phyloP scores from a whole-genome alignment of 2,888 invertebrate species.

The Erebia palarica region DNA sequence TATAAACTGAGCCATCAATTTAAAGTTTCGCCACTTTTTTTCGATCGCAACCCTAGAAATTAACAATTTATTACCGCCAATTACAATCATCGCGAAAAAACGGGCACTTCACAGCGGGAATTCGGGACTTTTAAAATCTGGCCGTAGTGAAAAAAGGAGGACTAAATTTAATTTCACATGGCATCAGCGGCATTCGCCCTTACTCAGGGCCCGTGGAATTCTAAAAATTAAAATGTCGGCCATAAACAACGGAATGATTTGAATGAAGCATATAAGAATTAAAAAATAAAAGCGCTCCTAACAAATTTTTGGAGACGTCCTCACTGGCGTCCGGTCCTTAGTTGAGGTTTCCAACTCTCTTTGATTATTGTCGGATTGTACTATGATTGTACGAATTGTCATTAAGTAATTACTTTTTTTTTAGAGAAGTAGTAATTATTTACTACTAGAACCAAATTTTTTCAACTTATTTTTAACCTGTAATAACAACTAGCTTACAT shows the following conservation, averaged over 20 bases:
- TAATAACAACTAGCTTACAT: too few species aligned
- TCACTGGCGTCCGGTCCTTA: slow-evolving; percentile 46
- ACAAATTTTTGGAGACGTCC: slow-evolving; percentile 74
- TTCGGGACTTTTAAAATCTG: slow-evolving; percentile 67
- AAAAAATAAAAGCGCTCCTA: slow-evolving; percentile 69
- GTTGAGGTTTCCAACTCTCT: slow-evolving; percentile 13
- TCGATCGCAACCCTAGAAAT: slow-evolving; percentile 48
- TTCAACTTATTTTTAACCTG: too few species aligned
- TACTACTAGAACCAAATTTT: too few species aligned
- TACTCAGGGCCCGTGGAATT: slow-evolving; percentile 61
- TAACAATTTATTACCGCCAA: slow-evolving; percentile 77
- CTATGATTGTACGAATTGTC: slow-evolving; percentile 30
- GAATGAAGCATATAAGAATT: slow-evolving; percentile 74
- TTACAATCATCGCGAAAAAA: slow-evolving; percentile 78
- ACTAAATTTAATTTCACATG: slow-evolving; percentile 75
- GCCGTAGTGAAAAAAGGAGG: slow-evolving; percentile 71
- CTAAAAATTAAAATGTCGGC: slow-evolving; percentile 80
- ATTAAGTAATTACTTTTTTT: too few species aligned
- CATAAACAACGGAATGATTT: slow-evolving; percentile 81
- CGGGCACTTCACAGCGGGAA: slow-evolving; percentile 58
- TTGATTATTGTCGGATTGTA: slow-evolving; percentile 37
- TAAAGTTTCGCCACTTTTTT: background rate
- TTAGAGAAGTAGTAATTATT: too few species aligned
- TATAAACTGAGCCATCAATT: background rate
- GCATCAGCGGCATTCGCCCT: slow-evolving; percentile 69